Conservation (phyloP, 2,797 vertebrate genomes). For the Streptopelia turtur region DNA sequence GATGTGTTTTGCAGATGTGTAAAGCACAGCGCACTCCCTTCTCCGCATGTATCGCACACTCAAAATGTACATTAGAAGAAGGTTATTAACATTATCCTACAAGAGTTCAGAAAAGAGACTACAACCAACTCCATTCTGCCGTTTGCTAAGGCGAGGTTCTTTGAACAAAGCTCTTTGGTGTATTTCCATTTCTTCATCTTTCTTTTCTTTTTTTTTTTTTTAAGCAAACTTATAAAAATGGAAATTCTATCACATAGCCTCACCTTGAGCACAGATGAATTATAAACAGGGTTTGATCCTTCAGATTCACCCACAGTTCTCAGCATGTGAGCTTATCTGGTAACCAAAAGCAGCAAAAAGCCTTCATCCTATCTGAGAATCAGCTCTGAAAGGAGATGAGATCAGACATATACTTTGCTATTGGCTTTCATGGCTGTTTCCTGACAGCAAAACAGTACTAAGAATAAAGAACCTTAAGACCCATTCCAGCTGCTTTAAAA, state of each 20-base stretch:
- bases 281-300: conserved; percentile 70
- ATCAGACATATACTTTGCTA: conserved; percentile 43
- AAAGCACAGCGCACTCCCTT: background rate
- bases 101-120: conserved; percentile 32
- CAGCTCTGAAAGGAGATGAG: conserved; percentile 59
- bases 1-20: background rate
- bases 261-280: conserved; percentile 68
- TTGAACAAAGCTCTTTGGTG: conserved; percentile 56
- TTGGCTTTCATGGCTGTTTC: conserved; percentile 43
- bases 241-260: conserved; percentile 60
- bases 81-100: conserved; percentile 29
- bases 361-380: conserved; percentile 61
- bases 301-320: conserved; percentile 60
- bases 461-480: conserved; percentile 55
- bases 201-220: background rate
- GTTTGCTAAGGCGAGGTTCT: conserved; percentile 42
- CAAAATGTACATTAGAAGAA: conserved; percentile 30
- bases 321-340: conserved; percentile 66
- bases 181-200: conserved; percentile 11
- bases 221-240: conserved; percentile 64
- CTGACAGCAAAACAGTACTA: conserved; percentile 41
- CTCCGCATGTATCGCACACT: background rate
- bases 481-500: conserved; percentile 5
- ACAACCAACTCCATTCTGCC: conserved; percentile 32
- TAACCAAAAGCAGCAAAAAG: conserved; percentile 63